Conservation (phyloP, 2,113 vertebrate genomes). For the Nematolebias whitei region DNA sequence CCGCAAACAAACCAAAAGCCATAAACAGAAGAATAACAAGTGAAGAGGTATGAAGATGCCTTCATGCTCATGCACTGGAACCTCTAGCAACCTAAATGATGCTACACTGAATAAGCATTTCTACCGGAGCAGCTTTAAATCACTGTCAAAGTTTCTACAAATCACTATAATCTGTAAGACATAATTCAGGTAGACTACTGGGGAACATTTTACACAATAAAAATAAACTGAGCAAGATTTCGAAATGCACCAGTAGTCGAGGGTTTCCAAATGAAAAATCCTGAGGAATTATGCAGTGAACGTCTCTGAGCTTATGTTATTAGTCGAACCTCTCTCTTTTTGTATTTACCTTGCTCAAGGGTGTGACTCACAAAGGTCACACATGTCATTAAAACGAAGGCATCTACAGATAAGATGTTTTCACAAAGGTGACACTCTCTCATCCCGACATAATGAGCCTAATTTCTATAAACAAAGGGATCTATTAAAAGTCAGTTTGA, state of each 20-base stretch:
- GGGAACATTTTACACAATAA: conserved; percentile 7
- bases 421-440: conserved; percentile 69
- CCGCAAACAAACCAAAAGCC: too few relatives aligned
- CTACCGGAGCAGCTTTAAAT: conserved; percentile 2
- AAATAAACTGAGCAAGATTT: background rate
- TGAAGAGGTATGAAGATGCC: too few relatives aligned
- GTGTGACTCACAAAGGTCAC: conserved; percentile 70
- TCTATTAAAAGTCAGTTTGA: conserved; percentile 70
- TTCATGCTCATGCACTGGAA: too few relatives aligned
- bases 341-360: conserved; percentile 60
- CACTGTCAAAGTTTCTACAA: background rate
- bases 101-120: conserved; percentile 18
- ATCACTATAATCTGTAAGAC: conserved; percentile 13
- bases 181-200: conserved; percentile 19
- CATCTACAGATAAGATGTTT: conserved; percentile 70
- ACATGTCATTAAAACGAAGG: conserved; percentile 65
- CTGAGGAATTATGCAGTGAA: background rate
- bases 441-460: conserved; percentile 59
- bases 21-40: too few relatives aligned
- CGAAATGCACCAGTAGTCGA: background rate
- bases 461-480: conserved; percentile 62
- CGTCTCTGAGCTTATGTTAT: conserved; percentile 21
- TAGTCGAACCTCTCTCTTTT: conserved; percentile 29
- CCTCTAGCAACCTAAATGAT: conserved; percentile 7
- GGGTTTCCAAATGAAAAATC: conserved; percentile 19